Evolutionary conservation across 2,888 invertebrate genomes (phyloP).

Genomic region (Cordilura impudica): DNA sequence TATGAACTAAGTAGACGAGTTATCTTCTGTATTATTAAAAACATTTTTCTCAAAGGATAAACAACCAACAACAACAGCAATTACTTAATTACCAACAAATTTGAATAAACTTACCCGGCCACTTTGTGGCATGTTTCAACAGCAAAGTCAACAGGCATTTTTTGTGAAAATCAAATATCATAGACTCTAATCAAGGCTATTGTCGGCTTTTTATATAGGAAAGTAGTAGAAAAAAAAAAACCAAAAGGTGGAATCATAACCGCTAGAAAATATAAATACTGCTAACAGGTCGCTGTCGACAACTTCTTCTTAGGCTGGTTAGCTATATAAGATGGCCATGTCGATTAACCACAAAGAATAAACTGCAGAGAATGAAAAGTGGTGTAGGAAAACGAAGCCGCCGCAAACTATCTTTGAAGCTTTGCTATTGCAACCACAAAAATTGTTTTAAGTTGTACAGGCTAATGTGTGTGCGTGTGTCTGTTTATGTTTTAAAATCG

Average conservation of each 20-base stretch:
- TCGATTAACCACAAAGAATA: constrained; percentile 40
- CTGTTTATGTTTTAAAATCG: constrained; percentile 12
- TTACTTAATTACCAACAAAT: constrained; percentile 34
- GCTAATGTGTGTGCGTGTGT: constrained; percentile 12
- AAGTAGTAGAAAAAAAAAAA: neutral
- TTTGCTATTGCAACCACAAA: constrained; percentile 1
- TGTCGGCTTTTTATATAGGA: constrained; percentile 44
- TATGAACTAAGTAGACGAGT: neutral
- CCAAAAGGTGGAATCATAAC: constrained; percentile 10
- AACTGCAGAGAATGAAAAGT: neutral
- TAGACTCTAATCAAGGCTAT: constrained; percentile 44
- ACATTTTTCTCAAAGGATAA: neutral
- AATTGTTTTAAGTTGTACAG: constrained; percentile 10
- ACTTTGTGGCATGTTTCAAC: constrained; percentile 45
- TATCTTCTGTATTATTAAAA: neutral
- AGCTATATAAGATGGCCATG: constrained; percentile 24
- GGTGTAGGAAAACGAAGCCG: neutral
- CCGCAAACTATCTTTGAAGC: constrained; percentile 18
- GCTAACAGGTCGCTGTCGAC: constrained; percentile 29
- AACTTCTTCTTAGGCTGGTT: neutral
- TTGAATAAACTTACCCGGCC: neutral
- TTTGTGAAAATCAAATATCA: constrained; percentile 20
- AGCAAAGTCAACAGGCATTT: neutral
- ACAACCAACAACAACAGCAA: constrained; percentile 8
- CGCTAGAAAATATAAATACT: constrained; percentile 35